These are phyloP conservation scores for Stenopsyche tienmushanensis DNA, from an alignment of 1,140 invertebrate species.

Conservation along the genomic window DNA sequence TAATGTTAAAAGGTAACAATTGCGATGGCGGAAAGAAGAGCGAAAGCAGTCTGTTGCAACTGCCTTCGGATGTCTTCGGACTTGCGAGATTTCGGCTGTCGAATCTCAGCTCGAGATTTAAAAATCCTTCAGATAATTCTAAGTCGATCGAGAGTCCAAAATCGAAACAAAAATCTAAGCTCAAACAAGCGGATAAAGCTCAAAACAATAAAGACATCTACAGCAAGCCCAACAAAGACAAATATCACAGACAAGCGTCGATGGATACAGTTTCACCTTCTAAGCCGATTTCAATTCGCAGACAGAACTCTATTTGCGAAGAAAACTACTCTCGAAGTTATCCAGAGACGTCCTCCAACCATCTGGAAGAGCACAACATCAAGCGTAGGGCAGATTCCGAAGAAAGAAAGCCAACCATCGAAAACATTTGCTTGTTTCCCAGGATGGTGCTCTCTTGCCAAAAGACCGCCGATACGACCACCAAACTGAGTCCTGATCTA, in stretches of 20 bases:
- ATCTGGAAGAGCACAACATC: neutral
- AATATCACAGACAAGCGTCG: conserved; percentile 30
- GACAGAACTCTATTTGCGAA: conserved; percentile 19
- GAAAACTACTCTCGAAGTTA: conserved; percentile 16
- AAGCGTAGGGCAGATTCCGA: conserved; percentile 12
- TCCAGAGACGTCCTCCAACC: conserved; percentile 16
- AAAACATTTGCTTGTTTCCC: conserved; percentile 50
- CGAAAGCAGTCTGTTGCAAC: conserved; percentile 27
- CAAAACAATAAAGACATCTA: neutral
- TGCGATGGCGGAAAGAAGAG: conserved; percentile 6
- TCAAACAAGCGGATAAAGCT: neutral
- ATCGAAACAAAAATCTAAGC: conserved; percentile 5
- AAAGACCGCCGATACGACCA: neutral
- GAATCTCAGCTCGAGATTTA: conserved; percentile 29
- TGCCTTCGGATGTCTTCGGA: conserved; percentile 32
- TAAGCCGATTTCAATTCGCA: conserved; percentile 17
- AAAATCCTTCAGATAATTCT: neutral
- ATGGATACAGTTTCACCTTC: conserved; percentile 13
- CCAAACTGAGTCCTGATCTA: conserved; percentile 45
- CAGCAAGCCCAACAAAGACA: neutral
- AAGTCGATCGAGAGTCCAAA: conserved; percentile 12
- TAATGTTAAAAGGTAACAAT: neutral
- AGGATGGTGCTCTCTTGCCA: conserved; percentile 43
- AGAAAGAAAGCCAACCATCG: conserved; percentile 41
- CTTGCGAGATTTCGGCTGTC: conserved; percentile 31